Percentiles rank a stretch among this genome's conserved stretches.
Conservation (phyloP, 2,888 invertebrate genomes). For the Drosophila birchii region DNA sequence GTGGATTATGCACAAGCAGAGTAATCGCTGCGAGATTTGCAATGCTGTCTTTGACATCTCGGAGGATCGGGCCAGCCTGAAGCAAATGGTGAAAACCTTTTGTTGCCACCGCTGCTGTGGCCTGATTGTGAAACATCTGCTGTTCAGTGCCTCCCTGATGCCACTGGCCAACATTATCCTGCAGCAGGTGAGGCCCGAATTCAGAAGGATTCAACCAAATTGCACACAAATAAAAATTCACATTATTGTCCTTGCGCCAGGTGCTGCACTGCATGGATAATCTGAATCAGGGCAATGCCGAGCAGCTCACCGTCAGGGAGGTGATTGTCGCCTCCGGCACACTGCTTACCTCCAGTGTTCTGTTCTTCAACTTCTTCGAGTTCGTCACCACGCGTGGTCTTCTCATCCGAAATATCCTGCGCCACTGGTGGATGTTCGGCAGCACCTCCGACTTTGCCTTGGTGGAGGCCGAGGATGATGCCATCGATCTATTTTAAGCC, state of each 20-base stretch:
- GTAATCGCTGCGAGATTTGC: slow-evolving; percentile 82
- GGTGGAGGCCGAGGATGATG: slow-evolving; percentile 75
- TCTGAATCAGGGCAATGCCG: slow-evolving; percentile 72
- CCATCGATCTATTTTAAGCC: slow-evolving; percentile 74
- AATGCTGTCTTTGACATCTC: slow-evolving; percentile 69
- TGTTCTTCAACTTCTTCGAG: slow-evolving; percentile 83
- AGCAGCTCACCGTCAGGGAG: slow-evolving; percentile 71
- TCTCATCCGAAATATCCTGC: slow-evolving; percentile 78
- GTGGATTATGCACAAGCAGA: slow-evolving; percentile 81
- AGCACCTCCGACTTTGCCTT: slow-evolving; percentile 76
- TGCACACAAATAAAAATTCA: neutral
- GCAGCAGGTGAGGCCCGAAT: slow-evolving; percentile 68
- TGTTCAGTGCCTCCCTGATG: slow-evolving; percentile 77
- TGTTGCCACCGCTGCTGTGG: slow-evolving; percentile 80
- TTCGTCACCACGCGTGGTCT: slow-evolving; percentile 80
- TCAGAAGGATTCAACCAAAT: neutral
- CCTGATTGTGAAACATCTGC: slow-evolving; percentile 77
- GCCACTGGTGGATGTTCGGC: slow-evolving; percentile 84
- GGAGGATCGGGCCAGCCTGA: slow-evolving; percentile 69
- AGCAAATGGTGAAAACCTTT: slow-evolving; percentile 76
- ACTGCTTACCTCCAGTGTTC: slow-evolving; percentile 80
- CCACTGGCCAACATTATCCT: slow-evolving; percentile 82
- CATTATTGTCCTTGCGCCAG: slow-evolving; percentile 45
- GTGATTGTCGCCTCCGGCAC: slow-evolving; percentile 73
- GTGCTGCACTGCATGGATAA: slow-evolving; percentile 82